Evolutionary conservation across 2,888 invertebrate genomes (phyloP).

Genomic region (Coecobrya sp.): DNA sequence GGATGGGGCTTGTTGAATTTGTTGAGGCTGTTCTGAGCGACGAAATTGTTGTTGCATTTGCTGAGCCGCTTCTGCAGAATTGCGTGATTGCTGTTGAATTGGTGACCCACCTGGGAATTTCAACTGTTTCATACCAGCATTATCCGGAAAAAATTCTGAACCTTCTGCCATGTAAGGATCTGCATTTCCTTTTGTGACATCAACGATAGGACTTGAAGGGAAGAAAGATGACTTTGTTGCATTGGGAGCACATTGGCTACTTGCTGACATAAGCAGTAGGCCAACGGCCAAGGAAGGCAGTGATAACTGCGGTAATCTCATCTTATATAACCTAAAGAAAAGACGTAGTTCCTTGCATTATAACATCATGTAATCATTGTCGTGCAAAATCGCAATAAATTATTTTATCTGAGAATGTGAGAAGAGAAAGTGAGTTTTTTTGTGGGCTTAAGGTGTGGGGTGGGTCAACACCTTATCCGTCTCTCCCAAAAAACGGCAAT

Average conservation of each 20-base stretch:
- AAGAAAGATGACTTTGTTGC: slow-evolving; percentile 72
- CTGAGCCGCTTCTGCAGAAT: slow-evolving; percentile 64
- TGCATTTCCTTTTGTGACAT: slow-evolving; percentile 67
- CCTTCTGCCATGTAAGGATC: slow-evolving; percentile 83
- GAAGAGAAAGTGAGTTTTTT: slow-evolving; percentile 54
- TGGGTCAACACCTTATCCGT: slow-evolving; percentile 16
- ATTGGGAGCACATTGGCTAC: slow-evolving; percentile 65
- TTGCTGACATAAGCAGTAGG: slow-evolving; percentile 69
- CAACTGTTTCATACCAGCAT: slow-evolving; percentile 45
- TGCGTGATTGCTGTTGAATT: slow-evolving; percentile 54
- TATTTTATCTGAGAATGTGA: slow-evolving; percentile 47
- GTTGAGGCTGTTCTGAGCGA: slow-evolving; percentile 33
- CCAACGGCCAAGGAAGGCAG: slow-evolving; percentile 65
- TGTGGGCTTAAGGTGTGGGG: slow-evolving; percentile 41
- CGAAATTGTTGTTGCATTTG: slow-evolving; percentile 33
- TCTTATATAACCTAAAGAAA: slow-evolving; percentile 41
- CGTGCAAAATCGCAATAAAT: background rate
- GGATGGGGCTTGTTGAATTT: slow-evolving; percentile 87
- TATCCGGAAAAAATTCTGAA: slow-evolving; percentile 82
- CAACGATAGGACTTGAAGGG: slow-evolving; percentile 68
- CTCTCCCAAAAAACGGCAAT: slow-evolving; percentile 38
- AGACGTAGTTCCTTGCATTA: background rate
- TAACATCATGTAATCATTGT: background rate
- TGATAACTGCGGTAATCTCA: slow-evolving; percentile 66
- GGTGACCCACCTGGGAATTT: slow-evolving; percentile 82